Base-by-base conservation (phyloP, 2,888 invertebrate genomes). In the Dicranocentrus wangi region DNA sequence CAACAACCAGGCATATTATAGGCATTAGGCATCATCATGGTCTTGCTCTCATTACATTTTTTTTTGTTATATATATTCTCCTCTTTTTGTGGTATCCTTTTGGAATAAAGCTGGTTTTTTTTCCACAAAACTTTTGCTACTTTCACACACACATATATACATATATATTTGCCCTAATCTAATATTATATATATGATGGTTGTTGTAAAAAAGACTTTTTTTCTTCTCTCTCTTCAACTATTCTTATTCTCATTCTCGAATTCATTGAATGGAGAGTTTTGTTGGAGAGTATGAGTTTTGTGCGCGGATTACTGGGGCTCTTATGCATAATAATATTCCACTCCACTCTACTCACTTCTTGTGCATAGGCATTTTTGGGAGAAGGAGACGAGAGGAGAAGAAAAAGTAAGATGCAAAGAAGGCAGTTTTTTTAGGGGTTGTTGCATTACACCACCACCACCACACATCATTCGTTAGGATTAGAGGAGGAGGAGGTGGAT, bases 241-340 rank as follows among this genome's bases (percentile, higher is more conserved):
- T 17, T 25, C n/a, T 19, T 55, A 13, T 55, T 55, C 23, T 23
- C 55, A 25, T 55, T 23, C 7, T 55, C 25, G 13, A 39, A 39
- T 39, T 39, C 39, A 13, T 39, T 39, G 39, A 39, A 39, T 39
- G 39, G 39, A 39, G 13, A 39, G 39, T 8, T 8, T 17, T 47
- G 47, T 47, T 15, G 47, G 23, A 13, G 19, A 25, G 25, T 13
- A 25, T 32, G 61, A 39, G 21, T 13, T 65, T 43, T 66, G 51
- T 66, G 66, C 66, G 66, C 66, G 51, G 66, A 51, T 66, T 65
- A 32, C 21, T 65, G 28, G 15, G 21, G 58, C n/a, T n/a, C n/a
- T n/a, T n/a, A n/a, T n/a, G n/a, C n/a, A n/a, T n/a, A n/a, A n/a
- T n/a, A n/a, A n/a, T n/a, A n/a, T n/a, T n/a, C n/a, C n/a, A n/a